Percentiles rank a stretch among this genome's conserved stretches.
These are phyloP conservation scores for Mastigias papua DNA, from an alignment of 30 jellyfish, hydroid and myxozoan species.

Conservation along the genomic window DNA sequence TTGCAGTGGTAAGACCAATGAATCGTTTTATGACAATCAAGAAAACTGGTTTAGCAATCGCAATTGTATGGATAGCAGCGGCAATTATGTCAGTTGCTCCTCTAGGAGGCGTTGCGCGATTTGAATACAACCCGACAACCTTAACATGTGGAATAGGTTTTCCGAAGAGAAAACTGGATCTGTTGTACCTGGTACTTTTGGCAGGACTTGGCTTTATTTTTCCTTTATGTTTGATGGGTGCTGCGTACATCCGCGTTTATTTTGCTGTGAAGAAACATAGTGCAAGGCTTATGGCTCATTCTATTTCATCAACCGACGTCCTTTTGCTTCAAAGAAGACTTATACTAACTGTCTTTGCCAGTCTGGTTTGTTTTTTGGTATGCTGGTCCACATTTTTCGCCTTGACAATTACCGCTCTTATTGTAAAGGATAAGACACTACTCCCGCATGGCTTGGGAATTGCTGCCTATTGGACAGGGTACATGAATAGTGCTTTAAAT, in stretches of 20 bases:
- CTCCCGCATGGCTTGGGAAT: slow-evolving; percentile 95
- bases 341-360: slow-evolving; percentile 82
- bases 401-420: slow-evolving; percentile 65
- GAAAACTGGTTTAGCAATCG: slow-evolving; percentile 59
- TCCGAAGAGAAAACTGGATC: slow-evolving; percentile 71
- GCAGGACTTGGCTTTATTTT: slow-evolving; percentile 83
- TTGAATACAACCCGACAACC: slow-evolving; percentile 89
- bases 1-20: slow-evolving; percentile 94
- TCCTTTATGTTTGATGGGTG: slow-evolving; percentile 69
- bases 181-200: slow-evolving; percentile 56
- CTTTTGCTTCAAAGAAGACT: slow-evolving; percentile 79
- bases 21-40: slow-evolving; percentile 89
- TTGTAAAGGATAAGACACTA: slow-evolving; percentile 44
- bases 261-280: slow-evolving; percentile 82
- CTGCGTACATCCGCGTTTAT: slow-evolving; percentile 81
- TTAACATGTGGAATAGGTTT: slow-evolving; percentile 96
- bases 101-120: slow-evolving; percentile 74
- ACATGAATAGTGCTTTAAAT: slow-evolving; percentile 87
- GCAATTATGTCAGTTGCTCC: slow-evolving; percentile 82
- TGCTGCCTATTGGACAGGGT: slow-evolving; percentile 99
- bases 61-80: slow-evolving; percentile 76
- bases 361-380: slow-evolving; percentile 83
- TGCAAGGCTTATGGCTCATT: slow-evolving; percentile 78
- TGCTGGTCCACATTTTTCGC: slow-evolving; percentile 97
- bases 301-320: slow-evolving; percentile 73